These are phyloP conservation scores for Priocnemis perturbator DNA, from an alignment of 2,888 invertebrate genomes.

Conservation along the genomic window DNA sequence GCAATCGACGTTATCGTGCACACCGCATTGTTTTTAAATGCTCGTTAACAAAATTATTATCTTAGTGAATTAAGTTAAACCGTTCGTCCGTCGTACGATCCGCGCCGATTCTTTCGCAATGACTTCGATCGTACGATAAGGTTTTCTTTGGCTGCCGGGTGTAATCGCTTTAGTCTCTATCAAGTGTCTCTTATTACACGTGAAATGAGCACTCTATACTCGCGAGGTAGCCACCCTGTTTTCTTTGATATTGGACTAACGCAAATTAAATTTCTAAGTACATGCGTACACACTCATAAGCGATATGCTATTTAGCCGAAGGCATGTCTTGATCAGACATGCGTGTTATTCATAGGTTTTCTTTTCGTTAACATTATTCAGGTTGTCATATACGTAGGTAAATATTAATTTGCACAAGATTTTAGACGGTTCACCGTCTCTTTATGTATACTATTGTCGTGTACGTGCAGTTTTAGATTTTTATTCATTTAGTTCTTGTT, in stretches of 20 bases:
- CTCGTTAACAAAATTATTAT: conserved; percentile 34
- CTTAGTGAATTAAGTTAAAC: conserved; percentile 27
- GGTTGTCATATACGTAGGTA: conserved; percentile 27
- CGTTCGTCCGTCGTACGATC: conserved; percentile 14
- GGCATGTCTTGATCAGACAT: neutral
- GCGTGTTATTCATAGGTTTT: conserved; percentile 34
- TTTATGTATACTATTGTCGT: conserved; percentile 12
- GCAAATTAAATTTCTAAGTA: conserved; percentile 8
- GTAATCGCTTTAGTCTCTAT: conserved; percentile 33
- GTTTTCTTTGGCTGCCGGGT: conserved; percentile 33
- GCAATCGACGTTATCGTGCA: too few species aligned
- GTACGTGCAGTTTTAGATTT: conserved; percentile 31
- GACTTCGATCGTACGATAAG: conserved; percentile 20
- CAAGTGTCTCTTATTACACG: neutral
- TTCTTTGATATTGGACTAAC: neutral
- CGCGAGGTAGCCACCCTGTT: conserved; percentile 2
- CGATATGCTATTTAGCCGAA: conserved; percentile 22
- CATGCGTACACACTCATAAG: conserved; percentile 15
- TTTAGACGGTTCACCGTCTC: neutral
- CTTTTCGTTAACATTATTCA: conserved; percentile 39
- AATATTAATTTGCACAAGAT: neutral
- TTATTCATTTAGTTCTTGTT: conserved; percentile 19
- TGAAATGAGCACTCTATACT: neutral
- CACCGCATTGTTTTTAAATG: conserved; percentile 33
- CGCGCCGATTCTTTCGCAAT: conserved; percentile 9